Evolutionary conservation across 2,797 vertebrate species (phyloP).

Genomic region (Neolamprologus multifasciatus): DNA sequence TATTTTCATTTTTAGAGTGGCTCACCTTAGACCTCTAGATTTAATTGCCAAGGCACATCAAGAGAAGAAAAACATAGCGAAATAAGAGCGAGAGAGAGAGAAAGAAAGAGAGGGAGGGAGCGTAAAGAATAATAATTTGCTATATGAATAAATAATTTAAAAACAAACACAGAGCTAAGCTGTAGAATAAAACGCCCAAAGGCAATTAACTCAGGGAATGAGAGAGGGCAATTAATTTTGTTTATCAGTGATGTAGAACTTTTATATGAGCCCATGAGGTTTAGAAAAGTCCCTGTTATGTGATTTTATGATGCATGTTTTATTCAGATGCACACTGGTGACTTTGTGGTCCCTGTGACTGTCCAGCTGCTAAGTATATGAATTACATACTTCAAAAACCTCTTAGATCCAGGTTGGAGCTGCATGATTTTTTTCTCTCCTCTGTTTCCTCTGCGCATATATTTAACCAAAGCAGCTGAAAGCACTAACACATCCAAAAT

Average conservation of each 20-base stretch:
- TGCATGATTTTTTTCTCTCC: neutral
- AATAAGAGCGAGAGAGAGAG: neutral
- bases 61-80: neutral
- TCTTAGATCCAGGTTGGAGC: neutral
- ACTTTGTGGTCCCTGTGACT: slow-evolving; percentile 2
- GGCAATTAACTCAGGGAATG: slow-evolving; percentile 46
- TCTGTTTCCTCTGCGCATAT: neutral
- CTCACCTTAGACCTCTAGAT: slow-evolving; percentile 38
- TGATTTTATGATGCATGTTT: slow-evolving; percentile 34
- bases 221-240: slow-evolving; percentile 51
- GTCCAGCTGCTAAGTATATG: slow-evolving; percentile 1
- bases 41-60: neutral
- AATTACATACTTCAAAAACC: neutral
- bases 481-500: neutral
- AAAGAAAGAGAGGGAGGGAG: neutral
- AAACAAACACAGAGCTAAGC: slow-evolving; percentile 26
- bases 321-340: slow-evolving; percentile 20
- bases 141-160: slow-evolving; percentile 46
- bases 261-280: slow-evolving; percentile 20
- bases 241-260: slow-evolving; percentile 52
- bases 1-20: neutral
- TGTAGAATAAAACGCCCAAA: slow-evolving; percentile 26
- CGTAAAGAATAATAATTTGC: slow-evolving; percentile 29
- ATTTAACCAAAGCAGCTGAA: neutral
- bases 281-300: slow-evolving; percentile 18